These are phyloP conservation scores for Mythimna lalbum DNA, from an alignment of 2,888 invertebrate genomes.

Conservation along the genomic window DNA sequence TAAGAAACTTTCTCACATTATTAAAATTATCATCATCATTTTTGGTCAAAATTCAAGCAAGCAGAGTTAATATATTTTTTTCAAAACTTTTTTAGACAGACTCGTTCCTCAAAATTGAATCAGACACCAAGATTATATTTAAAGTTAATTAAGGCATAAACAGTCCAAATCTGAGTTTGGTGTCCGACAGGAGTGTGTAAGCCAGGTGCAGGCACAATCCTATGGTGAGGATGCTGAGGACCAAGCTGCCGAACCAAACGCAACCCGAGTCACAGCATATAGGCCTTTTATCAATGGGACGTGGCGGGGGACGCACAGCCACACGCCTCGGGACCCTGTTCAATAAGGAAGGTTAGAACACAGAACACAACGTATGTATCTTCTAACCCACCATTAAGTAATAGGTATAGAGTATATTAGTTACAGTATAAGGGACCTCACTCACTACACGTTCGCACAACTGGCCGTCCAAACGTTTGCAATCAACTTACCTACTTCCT, in stretches of 20 bases:
- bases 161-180: constrained; percentile 82
- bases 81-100: neutral
- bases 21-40: neutral
- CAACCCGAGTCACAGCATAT: constrained; percentile 79
- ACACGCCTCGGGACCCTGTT: constrained; percentile 1
- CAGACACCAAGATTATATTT: neutral
- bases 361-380: neutral
- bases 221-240: constrained; percentile 75
- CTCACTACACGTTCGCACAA: neutral
- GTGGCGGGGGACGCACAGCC: rapidly evolving
- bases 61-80: neutral
- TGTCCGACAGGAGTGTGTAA: constrained; percentile 76
- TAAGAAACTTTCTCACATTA: neutral
- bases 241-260: constrained; percentile 79
- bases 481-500: neutral
- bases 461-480: neutral
- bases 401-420: neutral
- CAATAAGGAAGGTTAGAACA: neutral
- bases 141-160: constrained; percentile 71
- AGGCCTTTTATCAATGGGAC: constrained; percentile 68
- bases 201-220: constrained; percentile 82
- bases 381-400: too few relatives aligned
- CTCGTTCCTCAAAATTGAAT: neutral
- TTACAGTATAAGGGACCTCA: neutral
- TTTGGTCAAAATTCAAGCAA: neutral